Percentiles rank a stretch among this genome's conserved stretches.
Evolutionary conservation across 1,140 invertebrate species (phyloP).

Genomic region (Polyergus mexicanus): DNA sequence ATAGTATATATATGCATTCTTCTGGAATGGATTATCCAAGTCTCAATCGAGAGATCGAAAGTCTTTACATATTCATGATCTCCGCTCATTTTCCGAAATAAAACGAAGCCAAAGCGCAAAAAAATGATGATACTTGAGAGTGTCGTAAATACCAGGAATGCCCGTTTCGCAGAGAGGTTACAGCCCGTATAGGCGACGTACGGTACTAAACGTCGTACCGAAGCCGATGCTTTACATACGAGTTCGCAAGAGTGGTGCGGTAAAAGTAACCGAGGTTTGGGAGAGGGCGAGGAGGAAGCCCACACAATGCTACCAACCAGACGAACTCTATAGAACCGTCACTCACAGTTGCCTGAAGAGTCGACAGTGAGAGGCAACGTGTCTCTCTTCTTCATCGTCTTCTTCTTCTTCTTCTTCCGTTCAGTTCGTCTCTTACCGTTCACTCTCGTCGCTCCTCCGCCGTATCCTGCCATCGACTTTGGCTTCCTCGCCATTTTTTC

Average conservation of each 20-base stretch:
- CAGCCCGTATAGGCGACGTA: slow-evolving; percentile 62
- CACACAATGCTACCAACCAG: slow-evolving; percentile 84
- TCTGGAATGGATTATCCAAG: neutral
- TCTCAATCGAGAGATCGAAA: neutral
- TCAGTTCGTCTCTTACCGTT: neutral
- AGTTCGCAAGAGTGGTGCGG: slow-evolving; percentile 65
- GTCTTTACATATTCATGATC: neutral
- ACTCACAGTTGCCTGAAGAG: slow-evolving; percentile 78
- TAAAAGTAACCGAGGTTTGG: slow-evolving; percentile 67
- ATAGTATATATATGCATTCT: neutral
- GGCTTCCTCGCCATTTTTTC: slow-evolving; percentile 43
- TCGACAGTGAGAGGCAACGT: slow-evolving; percentile 72
- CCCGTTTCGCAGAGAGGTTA: slow-evolving; percentile 58
- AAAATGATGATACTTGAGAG: slow-evolving; percentile 48
- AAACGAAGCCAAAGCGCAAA: slow-evolving; percentile 42
- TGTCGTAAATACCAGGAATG: slow-evolving; percentile 28
- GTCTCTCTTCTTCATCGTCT: slow-evolving; percentile 64
- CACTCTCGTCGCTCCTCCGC: slow-evolving; percentile 35
- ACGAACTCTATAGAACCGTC: slow-evolving; percentile 85
- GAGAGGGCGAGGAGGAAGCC: slow-evolving; percentile 66
- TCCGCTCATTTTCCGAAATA: slow-evolving; percentile 9
- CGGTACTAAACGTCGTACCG: slow-evolving; percentile 73
- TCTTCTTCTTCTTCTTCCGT: slow-evolving; percentile 61
- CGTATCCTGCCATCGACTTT: slow-evolving; percentile 22
- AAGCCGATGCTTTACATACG: slow-evolving; percentile 71